Percentiles rank a stretch among this genome's conserved stretches.
Conservation (phyloP, 2,113 vertebrate species). For the Pogona vitticeps region DNA sequence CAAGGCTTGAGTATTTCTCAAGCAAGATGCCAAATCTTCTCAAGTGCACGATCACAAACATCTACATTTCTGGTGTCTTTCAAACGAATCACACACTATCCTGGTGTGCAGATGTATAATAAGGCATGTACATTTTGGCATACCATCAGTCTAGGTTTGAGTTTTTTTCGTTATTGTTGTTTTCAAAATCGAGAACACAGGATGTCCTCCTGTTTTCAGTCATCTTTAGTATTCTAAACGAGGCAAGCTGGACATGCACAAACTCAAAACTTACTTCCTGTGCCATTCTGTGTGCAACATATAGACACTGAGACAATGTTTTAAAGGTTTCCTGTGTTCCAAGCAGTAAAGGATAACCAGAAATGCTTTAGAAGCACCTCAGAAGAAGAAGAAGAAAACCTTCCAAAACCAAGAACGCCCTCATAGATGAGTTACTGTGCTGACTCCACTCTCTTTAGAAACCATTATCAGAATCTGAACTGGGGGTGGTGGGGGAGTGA, state of each 20-base stretch:
- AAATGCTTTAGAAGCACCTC: neutral
- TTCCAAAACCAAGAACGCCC: too few species aligned
- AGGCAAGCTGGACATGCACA: neutral
- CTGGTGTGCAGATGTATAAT: neutral
- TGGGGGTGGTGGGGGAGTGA: neutral
- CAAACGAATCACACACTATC: neutral
- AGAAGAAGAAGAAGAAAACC: accelerated
- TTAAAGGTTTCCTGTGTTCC: neutral
- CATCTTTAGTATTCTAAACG: neutral
- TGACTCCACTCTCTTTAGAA: neutral
- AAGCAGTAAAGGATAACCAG: neutral
- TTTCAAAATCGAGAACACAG: neutral
- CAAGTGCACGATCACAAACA: neutral
- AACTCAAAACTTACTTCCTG: neutral
- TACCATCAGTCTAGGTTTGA: neutral
- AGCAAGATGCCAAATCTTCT: neutral
- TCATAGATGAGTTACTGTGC: neutral
- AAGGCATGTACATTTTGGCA: neutral
- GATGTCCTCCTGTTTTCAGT: neutral
- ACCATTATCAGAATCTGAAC: neutral
- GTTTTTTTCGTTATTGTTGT: too few species aligned
- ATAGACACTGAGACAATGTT: neutral
- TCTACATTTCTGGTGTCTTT: neutral
- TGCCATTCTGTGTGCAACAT: neutral
- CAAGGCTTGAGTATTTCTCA: neutral